Evolutionary conservation across 2,113 vertebrate species (phyloP), one percentile per base, ranked within the genome.

Genomic region (Lonchura striata): DNA sequence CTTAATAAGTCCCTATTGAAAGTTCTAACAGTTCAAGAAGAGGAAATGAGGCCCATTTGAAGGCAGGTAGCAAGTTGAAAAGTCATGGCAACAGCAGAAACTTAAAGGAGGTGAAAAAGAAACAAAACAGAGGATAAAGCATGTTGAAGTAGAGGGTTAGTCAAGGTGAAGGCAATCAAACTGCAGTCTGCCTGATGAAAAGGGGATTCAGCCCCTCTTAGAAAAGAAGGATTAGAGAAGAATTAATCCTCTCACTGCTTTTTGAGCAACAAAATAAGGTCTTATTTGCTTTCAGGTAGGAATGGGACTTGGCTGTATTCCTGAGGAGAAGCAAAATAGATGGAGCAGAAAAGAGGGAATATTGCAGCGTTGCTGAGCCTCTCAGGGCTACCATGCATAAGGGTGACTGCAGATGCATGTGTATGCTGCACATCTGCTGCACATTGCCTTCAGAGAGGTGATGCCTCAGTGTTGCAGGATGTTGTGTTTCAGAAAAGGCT

Each of bases 371-470:
- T 56, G 23, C 64, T 47, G 63, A 80, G 9, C 63, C 18, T 54
- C 68, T 83, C 33, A 50, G 68, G 25, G 22, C 47, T 59, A 10
- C 3, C 7, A 54, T 44, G 35, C 49, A 44, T 22, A 1, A 2
- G 28, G 8, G 14, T 4, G 13, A 24, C 19, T 49, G 66, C 1
- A 3, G 68, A 10, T 66, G 27, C n/a, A 10, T 2, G 13, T 2
- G 8, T 15, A 27, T 88, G 65, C n/a, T 59, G 56, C 56, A 49
- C 13, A 4, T 47, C 46, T 47, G 46, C 63, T 76, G 47, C 3
- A 1, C 4, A 0, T 14, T 49, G 39, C 12, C 54, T 84, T 68
- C 35, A 50, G 47, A 19, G 0, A 4, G 24, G 15, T 24, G 44
- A 33, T 46, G 41, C 9, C 21, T 44, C 54, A 17, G 59, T 24